phyloP scores from a whole-genome alignment of 37 sponge, comb jelly and placozoan species.

The Eunapius fragilis region DNA sequence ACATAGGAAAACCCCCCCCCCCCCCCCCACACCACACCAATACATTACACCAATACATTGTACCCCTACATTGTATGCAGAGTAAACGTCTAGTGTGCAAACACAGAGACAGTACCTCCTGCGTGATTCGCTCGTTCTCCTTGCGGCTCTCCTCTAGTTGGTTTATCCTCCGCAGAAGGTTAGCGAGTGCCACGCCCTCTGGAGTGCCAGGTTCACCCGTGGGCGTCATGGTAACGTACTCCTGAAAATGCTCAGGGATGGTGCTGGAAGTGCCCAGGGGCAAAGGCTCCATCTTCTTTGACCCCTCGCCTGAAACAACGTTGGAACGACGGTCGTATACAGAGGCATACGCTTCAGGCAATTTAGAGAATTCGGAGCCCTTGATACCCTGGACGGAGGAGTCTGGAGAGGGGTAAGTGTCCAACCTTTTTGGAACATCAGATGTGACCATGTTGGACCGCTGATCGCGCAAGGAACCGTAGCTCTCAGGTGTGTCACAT shows the following conservation, averaged over 20 bases:
- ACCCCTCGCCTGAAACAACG: background rate
- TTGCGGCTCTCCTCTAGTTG: background rate
- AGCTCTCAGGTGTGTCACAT: background rate
- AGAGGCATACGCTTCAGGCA: background rate
- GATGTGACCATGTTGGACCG: background rate
- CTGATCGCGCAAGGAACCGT: background rate
- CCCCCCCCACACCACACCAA: too few relatives aligned
- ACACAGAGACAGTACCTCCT: background rate
- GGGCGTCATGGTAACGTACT: background rate
- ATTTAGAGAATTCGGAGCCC: background rate
- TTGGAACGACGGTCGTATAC: background rate
- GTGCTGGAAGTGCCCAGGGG: background rate
- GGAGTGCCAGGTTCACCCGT: background rate
- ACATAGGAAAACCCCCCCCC: too few relatives aligned
- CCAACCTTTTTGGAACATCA: background rate
- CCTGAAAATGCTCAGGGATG: background rate
- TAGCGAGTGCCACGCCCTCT: background rate
- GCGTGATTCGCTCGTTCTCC: background rate
- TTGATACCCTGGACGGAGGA: background rate
- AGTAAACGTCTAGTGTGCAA: too few relatives aligned
- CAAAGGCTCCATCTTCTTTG: background rate
- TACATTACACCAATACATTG: too few relatives aligned
- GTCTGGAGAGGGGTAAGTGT: background rate
- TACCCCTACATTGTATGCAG: too few relatives aligned
- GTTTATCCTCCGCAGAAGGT: background rate